Conservation (phyloP, 1,140 invertebrate genomes). For the Neotoxoptera formosana region DNA sequence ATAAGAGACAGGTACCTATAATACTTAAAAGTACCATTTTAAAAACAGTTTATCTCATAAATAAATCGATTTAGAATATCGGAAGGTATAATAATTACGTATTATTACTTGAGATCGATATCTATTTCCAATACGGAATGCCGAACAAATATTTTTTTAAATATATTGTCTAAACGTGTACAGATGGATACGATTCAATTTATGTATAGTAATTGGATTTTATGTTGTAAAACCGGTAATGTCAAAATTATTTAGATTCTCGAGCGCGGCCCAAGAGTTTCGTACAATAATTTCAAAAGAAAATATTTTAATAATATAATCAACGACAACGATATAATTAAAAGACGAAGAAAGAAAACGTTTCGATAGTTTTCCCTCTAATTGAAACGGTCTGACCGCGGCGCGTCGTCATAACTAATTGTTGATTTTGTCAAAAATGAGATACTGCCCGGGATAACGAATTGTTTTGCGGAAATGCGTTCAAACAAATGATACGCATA, state of each 20-base stretch:
- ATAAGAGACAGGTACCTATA: neutral
- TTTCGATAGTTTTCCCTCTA: neutral
- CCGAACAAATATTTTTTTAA: neutral
- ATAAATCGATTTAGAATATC: neutral
- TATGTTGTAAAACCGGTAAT: neutral
- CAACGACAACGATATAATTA: neutral
- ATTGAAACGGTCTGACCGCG: neutral
- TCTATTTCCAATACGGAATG: neutral
- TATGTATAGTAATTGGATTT: neutral
- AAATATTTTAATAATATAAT: neutral
- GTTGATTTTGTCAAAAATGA: slow-evolving; percentile 23
- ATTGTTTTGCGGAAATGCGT: neutral
- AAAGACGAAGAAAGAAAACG: neutral
- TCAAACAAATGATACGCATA: neutral
- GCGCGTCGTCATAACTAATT: neutral
- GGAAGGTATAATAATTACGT: neutral
- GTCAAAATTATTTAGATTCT: neutral
- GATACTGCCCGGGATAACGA: neutral
- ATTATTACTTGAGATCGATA: neutral
- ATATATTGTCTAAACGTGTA: neutral
- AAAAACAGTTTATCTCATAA: neutral
- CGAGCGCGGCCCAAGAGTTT: neutral
- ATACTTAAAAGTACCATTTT: too few relatives aligned
- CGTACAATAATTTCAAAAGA: neutral
- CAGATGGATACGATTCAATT: neutral